phyloP scores from a whole-genome alignment of 2,888 invertebrate species.

The Trissolcus brochymenae region DNA sequence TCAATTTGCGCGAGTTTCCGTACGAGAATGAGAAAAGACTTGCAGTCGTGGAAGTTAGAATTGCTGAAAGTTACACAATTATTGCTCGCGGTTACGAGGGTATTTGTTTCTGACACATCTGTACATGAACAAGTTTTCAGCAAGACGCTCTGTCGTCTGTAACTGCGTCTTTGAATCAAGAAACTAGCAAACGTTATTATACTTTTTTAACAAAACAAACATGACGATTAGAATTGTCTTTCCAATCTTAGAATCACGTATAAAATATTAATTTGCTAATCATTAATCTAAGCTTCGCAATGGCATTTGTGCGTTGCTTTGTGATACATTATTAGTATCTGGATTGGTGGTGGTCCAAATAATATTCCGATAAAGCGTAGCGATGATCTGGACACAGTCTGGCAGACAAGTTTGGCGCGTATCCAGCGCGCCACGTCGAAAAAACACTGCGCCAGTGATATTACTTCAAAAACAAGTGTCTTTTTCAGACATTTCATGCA shows the following conservation, averaged over 20 bases:
- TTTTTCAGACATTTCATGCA: slow-evolving; percentile 1
- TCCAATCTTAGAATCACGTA: background rate
- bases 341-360: background rate
- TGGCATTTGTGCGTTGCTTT: too few relatives aligned
- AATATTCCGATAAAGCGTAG: background rate
- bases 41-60: slow-evolving; percentile 46
- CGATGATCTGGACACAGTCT: slow-evolving; percentile 6
- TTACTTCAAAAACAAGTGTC: background rate
- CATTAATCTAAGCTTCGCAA: too few relatives aligned
- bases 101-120: slow-evolving; percentile 54
- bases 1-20: slow-evolving; percentile 29
- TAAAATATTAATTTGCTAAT: too few relatives aligned
- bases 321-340: background rate
- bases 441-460: background rate
- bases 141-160: slow-evolving; percentile 14
- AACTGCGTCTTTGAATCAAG: slow-evolving; percentile 15
- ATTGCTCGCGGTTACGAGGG: slow-evolving; percentile 54
- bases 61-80: slow-evolving; percentile 58
- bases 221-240: too few relatives aligned
- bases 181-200: slow-evolving; percentile 24
- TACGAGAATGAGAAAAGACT: slow-evolving; percentile 42
- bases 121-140: slow-evolving; percentile 39
- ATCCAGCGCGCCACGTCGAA: background rate
- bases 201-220: slow-evolving; percentile 21
- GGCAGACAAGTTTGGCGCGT: background rate